These are phyloP conservation scores for Myopa tessellatipennis DNA, from an alignment of 2,888 invertebrate species.

Conservation along the genomic window DNA sequence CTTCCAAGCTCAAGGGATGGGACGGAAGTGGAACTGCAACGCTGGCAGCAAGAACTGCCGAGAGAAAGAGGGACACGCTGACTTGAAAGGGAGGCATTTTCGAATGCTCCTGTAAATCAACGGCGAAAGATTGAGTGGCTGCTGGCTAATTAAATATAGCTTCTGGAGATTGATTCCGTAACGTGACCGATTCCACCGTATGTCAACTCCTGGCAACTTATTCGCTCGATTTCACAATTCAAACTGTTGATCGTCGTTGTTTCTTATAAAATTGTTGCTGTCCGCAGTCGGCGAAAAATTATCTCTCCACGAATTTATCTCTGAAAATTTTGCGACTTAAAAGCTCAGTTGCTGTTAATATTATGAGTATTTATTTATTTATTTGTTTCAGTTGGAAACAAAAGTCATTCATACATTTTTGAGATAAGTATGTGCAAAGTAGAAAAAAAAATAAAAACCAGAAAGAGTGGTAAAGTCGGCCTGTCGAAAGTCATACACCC, in stretches of 20 bases:
- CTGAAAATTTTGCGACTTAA: constrained; percentile 33
- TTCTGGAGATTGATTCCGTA: neutral
- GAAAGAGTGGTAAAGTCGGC: too few species aligned
- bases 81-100: constrained; percentile 24
- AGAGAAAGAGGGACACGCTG: constrained; percentile 13
- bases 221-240: constrained; percentile 22
- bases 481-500: too few species aligned
- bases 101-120: neutral
- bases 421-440: neutral
- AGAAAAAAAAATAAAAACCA: too few species aligned
- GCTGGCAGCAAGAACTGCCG: neutral
- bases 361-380: neutral
- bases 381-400: neutral
- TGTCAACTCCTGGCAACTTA: constrained; percentile 5
- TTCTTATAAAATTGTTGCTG: neutral
- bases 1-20: neutral
- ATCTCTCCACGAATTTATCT: constrained; percentile 29
- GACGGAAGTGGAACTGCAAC: neutral
- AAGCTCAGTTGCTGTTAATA: neutral
- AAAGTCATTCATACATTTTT: neutral
- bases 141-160: neutral
- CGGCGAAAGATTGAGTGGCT: neutral
- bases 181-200: neutral
- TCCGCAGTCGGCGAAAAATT: neutral
- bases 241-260: constrained; percentile 23